Percentiles rank a stretch among this genome's conserved stretches.
phyloP scores from a whole-genome alignment of 2,113 vertebrate genomes.

The Natator depressus region DNA sequence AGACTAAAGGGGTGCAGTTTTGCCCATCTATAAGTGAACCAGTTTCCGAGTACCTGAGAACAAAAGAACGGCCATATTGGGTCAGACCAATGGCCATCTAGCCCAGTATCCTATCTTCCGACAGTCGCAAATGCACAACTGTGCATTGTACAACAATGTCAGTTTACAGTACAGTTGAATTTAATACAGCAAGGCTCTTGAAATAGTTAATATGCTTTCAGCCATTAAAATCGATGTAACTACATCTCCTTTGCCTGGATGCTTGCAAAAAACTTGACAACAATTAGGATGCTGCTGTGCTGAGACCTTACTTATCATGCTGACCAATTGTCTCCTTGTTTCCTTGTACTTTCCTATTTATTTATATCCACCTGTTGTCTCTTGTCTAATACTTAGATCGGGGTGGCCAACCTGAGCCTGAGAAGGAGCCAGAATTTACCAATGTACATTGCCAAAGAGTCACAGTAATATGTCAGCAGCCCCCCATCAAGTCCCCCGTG shows the following conservation, averaged over 20 bases:
- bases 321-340: not conserved
- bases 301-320: not conserved
- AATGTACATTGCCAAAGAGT: too few species aligned
- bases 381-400: not conserved
- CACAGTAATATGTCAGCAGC: too few species aligned
- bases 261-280: not conserved
- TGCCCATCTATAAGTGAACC: not conserved
- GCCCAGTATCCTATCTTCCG: too few species aligned
- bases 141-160: not conserved
- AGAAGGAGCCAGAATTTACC: too few species aligned
- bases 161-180: not conserved
- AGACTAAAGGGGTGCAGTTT: not conserved
- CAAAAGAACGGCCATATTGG: not conserved
- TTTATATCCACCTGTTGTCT: not conserved
- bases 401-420: too few species aligned
- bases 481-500: too few species aligned
- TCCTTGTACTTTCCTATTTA: not conserved
- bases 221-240: not conserved
- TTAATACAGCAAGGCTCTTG: not conserved
- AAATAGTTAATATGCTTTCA: slow-evolving; percentile 24
- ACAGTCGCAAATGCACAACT: too few species aligned
- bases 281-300: not conserved
- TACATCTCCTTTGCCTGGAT: not conserved
- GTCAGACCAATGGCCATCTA: too few species aligned
- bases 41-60: not conserved